Evolutionary conservation across 1,140 invertebrate species (phyloP), one percentile per base, ranked within the genome.

Genomic region (Chironomus striatipennis): DNA sequence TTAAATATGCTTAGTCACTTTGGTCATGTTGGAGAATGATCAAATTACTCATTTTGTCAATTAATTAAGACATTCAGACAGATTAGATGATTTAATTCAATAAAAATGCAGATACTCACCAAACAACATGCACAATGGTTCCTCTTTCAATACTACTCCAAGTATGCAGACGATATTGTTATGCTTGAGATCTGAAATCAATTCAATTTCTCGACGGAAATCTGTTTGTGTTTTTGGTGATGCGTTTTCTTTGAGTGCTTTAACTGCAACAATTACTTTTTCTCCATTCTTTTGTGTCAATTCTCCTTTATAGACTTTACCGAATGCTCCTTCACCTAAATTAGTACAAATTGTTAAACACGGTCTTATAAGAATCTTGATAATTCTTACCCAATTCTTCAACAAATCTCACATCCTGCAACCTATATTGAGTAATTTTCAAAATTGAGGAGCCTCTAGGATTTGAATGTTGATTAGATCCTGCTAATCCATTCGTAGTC

Each of bases 161-260:
- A 98, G 86, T 73, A 98, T 88, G 83, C 95, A 97, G 67, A 98
- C 95, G 77, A 99, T 96, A 81, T 98, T 98, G 0, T 95, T 93
- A 85, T 98, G 96, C 74, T 93, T 88, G 65, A 99, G 84, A 81
- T 97, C 95, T 0, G 94, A 92, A 87, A 98, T 97, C 2, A 97
- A 84, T 81, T 96, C 93, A 65, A 96, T 94, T 85, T 93, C 92
- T 75, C 94, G 86, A 80, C 91, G 90, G 79, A 98, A 98, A 80
- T 98, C 96, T 75, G 91, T 91, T 76, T 94, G 91, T 0, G 95
- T 95, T 85, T 98, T 97, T 1, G 90, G 87, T 74, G 90, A 95
- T 0, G 95, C 93, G 81, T 95, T 94, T 80, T 96, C 95, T 81
- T 97, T 97, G 0, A 98, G 83, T 0, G 96, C 97, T 82, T 98